Evolutionary conservation across 2,113 vertebrate genomes (phyloP), one percentile per base, ranked within the genome.

Genomic region (Neopipo cinnamomea): DNA sequence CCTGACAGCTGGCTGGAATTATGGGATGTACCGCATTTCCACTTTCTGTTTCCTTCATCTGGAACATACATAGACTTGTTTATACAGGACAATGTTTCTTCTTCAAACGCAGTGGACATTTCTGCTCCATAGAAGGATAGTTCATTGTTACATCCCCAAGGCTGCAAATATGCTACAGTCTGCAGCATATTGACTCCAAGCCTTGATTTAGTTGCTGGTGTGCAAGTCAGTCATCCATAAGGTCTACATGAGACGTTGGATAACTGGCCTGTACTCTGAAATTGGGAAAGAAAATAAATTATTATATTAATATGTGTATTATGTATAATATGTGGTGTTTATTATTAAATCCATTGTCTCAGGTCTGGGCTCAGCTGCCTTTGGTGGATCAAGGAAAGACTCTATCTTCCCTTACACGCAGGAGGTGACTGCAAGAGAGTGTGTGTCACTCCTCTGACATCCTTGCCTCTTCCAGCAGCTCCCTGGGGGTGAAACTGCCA

Each of bases 171-270:
- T 8, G 44, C 30, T 46, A 2, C 59, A 35, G 55, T 23, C 66
- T 83, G 21, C 53, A 80, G 72, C 53, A 14, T 44, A 8, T n/a
- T 91, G 73, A 55, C 37, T 47, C 72, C 72, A 37, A 63, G 49
- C 31, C 25, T 76, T 82, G 49, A 28, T 91, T 65, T 72, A 50
- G 65, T 28, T 87, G 41, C 37, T 71, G n/a, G 27, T 39, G 62
- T 78, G 59, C n/a, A 49, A 44, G 47, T 85, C 28, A 19, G 33
- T 70, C 67, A 67, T 55, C 67, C 62, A 4, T 35, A 37, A n/a
- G 4, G 12, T 50, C 47, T 37, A 14, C 14, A 0, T 16, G 33
- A 77, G 68, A 50, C 0, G 0, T 15, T 56, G 66, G 28, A 10
- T 39, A 30, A 71, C 65, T 33, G 56, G 56, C 14, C 33, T 1